A percentile compares a stretch with the other conserved stretches of the same genome.
These are phyloP conservation scores for Neodiprion pinetum DNA, from an alignment of 1,140 invertebrate genomes.

Conservation along the genomic window DNA sequence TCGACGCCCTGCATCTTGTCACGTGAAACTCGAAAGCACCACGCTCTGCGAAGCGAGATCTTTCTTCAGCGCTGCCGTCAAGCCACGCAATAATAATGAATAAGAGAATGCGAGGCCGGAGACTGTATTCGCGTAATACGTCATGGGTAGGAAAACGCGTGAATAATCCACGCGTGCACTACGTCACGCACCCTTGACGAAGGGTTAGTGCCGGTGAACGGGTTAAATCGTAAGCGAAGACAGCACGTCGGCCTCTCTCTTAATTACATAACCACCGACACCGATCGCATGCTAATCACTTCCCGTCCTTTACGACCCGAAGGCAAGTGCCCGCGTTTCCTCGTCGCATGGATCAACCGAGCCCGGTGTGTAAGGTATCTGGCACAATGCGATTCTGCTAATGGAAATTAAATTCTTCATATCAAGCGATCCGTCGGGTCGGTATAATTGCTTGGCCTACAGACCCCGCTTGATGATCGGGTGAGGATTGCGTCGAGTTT, in stretches of 20 bases:
- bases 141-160: not conserved
- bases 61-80: not conserved
- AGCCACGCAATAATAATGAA: not conserved
- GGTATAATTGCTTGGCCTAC: too few relatives aligned
- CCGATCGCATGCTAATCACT: not conserved
- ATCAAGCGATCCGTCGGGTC: too few relatives aligned
- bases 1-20: too few relatives aligned
- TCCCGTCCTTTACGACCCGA: not conserved
- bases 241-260: not conserved
- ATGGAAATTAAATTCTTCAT: too few relatives aligned
- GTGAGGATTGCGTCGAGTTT: too few relatives aligned
- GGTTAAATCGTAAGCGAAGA: constrained; percentile 1
- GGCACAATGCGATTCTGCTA: too few relatives aligned
- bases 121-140: not conserved
- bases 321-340: too few relatives aligned
- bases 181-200: not conserved
- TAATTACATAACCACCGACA: not conserved
- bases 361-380: too few relatives aligned
- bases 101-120: not conserved
- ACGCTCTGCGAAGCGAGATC: too few relatives aligned
- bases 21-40: too few relatives aligned
- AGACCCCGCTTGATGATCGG: too few relatives aligned
- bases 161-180: not conserved
- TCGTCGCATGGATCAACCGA: too few relatives aligned
- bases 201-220: not conserved